Base-by-base conservation (phyloP, 92 coral and sea anemone species). In the Desmophyllum pertusum region DNA sequence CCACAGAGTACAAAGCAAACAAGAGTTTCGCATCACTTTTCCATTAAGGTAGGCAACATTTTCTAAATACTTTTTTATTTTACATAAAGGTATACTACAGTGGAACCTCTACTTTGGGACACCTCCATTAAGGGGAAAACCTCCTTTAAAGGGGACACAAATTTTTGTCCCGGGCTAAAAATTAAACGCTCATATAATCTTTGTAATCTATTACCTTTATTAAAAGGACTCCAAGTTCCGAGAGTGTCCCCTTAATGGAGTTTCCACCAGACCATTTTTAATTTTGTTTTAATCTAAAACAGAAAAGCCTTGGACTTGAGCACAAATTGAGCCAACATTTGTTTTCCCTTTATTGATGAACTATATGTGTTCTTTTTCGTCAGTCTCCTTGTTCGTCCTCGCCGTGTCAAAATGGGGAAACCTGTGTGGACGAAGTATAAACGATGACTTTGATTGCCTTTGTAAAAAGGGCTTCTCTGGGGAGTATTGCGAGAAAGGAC, bases 321-420 rank as follows among this genome's bases (percentile, higher is more conserved):
- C 18, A 52, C 61, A 21, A 52, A 10, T 31, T 31, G 42, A 15
- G n/a, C 71, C 71, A 36, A 0, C 2, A 31, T 3, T 50, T 17
- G 1, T 66, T 18, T 13, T 0, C 33, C 2, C 3, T 65, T 13
- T 31, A 15, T 36, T 33, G 23, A 55, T n/a, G 63, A 59, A 33
- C 25, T 6, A 27, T 6, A 9, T 8, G 9, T 18, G 17, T 37
- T 23, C 13, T 38, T 38, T 6, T 67, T 38, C 36, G 3, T 21
- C 45, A 67, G 73, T 0, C 38, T 6, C 42, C 30, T 23, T 67
- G 73, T 67, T 67, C 45, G 35, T 37, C 73, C 42, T 67, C 73
- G 73, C 73, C 73, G n/a, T 67, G 73, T 11, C 41, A 67, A 67
- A 67, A 67, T 35, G 73, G 25, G 4, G 73, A 43, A 3, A 67